Base-by-base conservation (phyloP, 2,888 invertebrate genomes). In the Drosophila longiperda region DNA sequence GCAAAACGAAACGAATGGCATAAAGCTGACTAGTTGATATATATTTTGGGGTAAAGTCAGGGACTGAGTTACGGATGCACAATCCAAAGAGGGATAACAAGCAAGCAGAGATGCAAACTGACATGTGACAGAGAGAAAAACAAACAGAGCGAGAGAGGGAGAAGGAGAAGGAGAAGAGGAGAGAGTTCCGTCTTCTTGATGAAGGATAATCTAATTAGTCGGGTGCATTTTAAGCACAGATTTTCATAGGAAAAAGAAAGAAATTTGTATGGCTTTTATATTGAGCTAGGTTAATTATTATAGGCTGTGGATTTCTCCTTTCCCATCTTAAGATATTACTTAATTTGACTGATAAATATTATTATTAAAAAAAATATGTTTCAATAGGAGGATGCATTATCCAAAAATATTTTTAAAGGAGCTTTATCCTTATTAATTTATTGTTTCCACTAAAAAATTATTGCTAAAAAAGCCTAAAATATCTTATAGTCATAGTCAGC, bases 1-100 rank as follows among this genome's bases (percentile, higher is more conserved):
- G 62, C 38, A 54, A 61, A 72, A 75, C 72, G 78, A 78, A 78
- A 75, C 72, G 78, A 78, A 78, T 78, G 58, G 67, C 64, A 53
- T 36, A 55, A 59, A 60, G 59, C 67, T 68, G 75, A 78, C 72
- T 75, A 59, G 67, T 42, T 64, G 36, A 65, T 60, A 57, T 50
- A 8, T 29, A 40, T 23, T 20, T 20, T 7, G 9, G 36, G 9
- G 20, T 29, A 20, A 20, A 17, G n/a, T 48, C 34, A 7, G 15
- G 17, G 0, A 20, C 12, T 9, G 33, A 33, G 38, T 15, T 38
- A 17, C n/a, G 29, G 55, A 40, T 29, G 26, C 15, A 3, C 29
- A 20, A 15, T 11, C 1, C 5, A 7, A 29, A 45, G 5, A 29
- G 32, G 32, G 45, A 66, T 66, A 54, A 33, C 38, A 26, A 36